A percentile compares a stretch with the other conserved stretches of the same genome.
Evolutionary conservation across 2,797 vertebrate genomes (phyloP).

Genomic region (Coreius guichenoti): DNA sequence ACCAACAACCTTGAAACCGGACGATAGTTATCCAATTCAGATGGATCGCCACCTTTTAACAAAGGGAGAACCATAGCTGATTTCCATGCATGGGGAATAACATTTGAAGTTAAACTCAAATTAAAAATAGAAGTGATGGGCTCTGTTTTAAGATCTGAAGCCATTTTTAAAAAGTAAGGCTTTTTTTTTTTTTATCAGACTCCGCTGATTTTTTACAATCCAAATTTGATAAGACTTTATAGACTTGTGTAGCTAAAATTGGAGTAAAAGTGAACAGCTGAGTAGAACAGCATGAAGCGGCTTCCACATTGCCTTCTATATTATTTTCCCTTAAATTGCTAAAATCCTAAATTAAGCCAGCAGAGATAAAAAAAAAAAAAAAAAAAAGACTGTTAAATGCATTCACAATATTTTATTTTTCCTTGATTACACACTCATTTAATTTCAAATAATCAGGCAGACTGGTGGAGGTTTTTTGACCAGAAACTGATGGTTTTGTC

Average conservation of each 20-base stretch:
- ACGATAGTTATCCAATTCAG: too few species aligned
- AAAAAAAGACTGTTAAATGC: slow-evolving; percentile 38
- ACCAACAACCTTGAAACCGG: too few species aligned
- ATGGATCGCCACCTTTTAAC: too few species aligned
- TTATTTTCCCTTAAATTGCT: background rate
- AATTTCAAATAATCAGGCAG: background rate
- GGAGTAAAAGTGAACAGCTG: slow-evolving; percentile 17
- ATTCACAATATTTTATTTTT: slow-evolving; percentile 37
- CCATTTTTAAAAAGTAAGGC: slow-evolving; percentile 37
- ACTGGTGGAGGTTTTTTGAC: background rate
- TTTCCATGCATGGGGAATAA: too few species aligned
- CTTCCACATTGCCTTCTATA: background rate
- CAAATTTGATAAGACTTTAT: slow-evolving; percentile 23
- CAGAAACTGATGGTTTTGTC: too few species aligned
- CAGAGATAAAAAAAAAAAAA: slow-evolving; percentile 27
- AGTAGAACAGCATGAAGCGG: background rate
- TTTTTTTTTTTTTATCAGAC: slow-evolving; percentile 33
- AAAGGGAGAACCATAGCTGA: too few species aligned
- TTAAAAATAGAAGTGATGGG: slow-evolving; percentile 41
- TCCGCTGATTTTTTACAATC: slow-evolving; percentile 14
- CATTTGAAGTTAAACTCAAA: background rate
- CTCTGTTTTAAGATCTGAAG: slow-evolving; percentile 28
- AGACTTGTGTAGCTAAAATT: slow-evolving; percentile 10
- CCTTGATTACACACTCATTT: background rate
- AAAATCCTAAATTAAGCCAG: slow-evolving; percentile 8